These are phyloP conservation scores for Oxyruncus cristatus DNA, from an alignment of 2,113 vertebrate species.

Conservation along the genomic window DNA sequence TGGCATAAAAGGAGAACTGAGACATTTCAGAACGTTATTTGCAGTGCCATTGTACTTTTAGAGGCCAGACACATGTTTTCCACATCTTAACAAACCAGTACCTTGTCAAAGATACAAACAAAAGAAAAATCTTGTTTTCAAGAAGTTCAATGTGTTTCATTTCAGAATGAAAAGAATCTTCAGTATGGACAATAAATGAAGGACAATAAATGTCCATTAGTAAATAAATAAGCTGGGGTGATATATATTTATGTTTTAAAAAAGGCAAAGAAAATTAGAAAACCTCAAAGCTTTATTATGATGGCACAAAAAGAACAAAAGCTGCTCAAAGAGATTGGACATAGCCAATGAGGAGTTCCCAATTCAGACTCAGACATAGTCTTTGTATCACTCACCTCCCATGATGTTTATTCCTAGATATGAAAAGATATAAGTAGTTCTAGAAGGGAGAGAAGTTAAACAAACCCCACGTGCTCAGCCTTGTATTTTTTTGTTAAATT, in stretches of 20 bases:
- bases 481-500: neutral
- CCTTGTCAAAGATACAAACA: neutral
- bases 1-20: neutral
- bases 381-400: neutral
- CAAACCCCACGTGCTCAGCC: neutral
- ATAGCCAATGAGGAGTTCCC: neutral
- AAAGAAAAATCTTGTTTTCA: neutral
- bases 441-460: neutral
- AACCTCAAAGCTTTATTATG: neutral
- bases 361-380: neutral
- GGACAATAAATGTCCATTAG: neutral
- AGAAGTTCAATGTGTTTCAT: neutral
- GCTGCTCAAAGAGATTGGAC: neutral
- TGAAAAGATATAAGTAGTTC: too few species aligned
- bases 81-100: neutral
- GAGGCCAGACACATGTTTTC: neutral
- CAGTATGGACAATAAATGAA: too few species aligned
- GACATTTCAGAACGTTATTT: neutral
- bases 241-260: rapidly evolving
- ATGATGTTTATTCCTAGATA: too few species aligned
- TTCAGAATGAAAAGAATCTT: neutral
- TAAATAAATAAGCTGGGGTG: neutral
- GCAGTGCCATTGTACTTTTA: neutral
- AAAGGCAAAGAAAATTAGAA: neutral
- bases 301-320: neutral